Evolutionary conservation across 2,797 vertebrate genomes (phyloP), one percentile per base, ranked within the genome.

Genomic region (Babyrousa celebensis): DNA sequence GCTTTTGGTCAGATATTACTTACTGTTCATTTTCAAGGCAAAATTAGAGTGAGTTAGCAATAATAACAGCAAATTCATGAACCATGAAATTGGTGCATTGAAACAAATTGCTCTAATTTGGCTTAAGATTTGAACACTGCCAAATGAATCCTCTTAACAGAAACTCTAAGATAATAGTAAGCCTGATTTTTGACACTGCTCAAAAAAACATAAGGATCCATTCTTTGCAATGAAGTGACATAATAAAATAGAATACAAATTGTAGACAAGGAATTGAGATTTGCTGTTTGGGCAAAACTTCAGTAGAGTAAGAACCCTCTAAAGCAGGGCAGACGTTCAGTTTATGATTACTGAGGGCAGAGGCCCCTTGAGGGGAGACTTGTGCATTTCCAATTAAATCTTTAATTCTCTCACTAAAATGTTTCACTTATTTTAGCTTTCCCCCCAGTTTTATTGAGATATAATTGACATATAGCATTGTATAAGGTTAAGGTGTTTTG

Each of bases 41-140:
- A 79, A 96, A 58, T 92, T 94, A 87, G 95, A 96, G 89, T 92
- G 93, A 97, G n/a, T 97, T 97, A 96, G 74, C 75, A 97, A 97
- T 94, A 98, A 97, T 91, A 98, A 98, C 65, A 94, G 94, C 6
- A 89, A 98, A 98, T 92, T 98, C 90, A 96, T 70, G 48, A 98
- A 91, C 94, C 96, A 90, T 97, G 95, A 98, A 97, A 94, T 68
- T 96, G 90, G 95, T 71, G 48, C 36, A 95, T 58, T 97, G 96
- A 98, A 98, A 98, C 97, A 98, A 98, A 98, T 97, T 94, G 94
- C 29, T 96, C 96, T 98, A 97, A 98, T 98, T 98, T 98, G 82
- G 60, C 85, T 96, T 52, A 97, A 93, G 52, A 95, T 95, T 97
- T 97, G 93, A 98, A 97, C 96, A 90, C 85, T 96, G 58, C 65